phyloP scores from a whole-genome alignment of 2,888 invertebrate species.

The Chesias legatella region DNA sequence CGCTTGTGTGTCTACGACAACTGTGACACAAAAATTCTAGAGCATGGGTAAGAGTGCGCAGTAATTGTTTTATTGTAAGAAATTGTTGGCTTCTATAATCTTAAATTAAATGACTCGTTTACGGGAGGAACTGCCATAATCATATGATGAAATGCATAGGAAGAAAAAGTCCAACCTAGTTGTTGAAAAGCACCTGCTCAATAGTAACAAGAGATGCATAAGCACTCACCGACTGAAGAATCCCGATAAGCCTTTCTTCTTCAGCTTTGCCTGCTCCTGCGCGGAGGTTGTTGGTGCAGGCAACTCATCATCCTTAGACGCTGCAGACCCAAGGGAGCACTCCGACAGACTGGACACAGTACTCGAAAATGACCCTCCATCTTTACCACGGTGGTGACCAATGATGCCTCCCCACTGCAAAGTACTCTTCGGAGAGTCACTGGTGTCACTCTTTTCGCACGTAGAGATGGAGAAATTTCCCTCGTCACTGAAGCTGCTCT shows the following conservation, averaged over 20 bases:
- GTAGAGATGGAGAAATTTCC: slow-evolving; percentile 74
- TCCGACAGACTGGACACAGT: slow-evolving; percentile 87
- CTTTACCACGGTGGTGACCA: slow-evolving; percentile 77
- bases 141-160: no score
- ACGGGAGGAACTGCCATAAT: no score
- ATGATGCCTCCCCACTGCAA: slow-evolving; percentile 73
- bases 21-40: no score
- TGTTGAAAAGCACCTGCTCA: no score
- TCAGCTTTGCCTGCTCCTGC: slow-evolving; percentile 68
- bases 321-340: slow-evolving; percentile 82
- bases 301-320: slow-evolving; percentile 74
- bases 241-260: slow-evolving; percentile 81
- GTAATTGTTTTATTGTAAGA: no score
- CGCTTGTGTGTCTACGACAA: no score
- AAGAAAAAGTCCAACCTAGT: no score
- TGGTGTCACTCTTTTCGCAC: slow-evolving; percentile 75
- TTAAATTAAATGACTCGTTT: no score
- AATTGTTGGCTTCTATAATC: no score
- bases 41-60: no score
- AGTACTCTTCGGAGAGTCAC: slow-evolving; percentile 75
- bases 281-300: slow-evolving; percentile 43
- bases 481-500: slow-evolving; percentile 77
- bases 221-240: slow-evolving; percentile 82
- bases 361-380: slow-evolving; percentile 84
- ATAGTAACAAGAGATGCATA: no score